Conservation (phyloP, 2,888 invertebrate species). For the Xestoiulus laeticollis region DNA sequence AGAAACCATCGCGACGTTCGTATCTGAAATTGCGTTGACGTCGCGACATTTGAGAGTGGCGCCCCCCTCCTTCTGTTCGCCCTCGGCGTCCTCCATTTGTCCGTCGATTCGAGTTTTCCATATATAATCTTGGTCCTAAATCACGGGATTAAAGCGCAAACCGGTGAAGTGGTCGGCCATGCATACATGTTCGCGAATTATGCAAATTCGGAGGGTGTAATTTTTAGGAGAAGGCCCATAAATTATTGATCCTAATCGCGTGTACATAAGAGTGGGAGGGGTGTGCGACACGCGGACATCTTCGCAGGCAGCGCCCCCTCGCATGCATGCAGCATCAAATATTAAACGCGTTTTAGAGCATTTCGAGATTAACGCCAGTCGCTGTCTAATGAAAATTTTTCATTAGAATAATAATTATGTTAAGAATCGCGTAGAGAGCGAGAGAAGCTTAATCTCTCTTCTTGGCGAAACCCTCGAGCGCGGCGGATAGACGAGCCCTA, state of each 20-base stretch:
- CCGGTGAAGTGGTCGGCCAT: constrained; percentile 55
- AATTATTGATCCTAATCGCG: constrained; percentile 55
- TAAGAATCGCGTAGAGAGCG: background rate
- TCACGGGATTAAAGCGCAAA: constrained; percentile 53
- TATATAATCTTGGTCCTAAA: constrained; percentile 51
- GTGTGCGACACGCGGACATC: background rate
- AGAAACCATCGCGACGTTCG: too few species aligned
- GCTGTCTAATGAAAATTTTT: background rate
- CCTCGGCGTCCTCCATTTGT: constrained; percentile 20
- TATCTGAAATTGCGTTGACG: too few species aligned
- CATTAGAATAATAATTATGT: background rate
- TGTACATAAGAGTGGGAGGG: background rate
- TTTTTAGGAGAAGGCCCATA: constrained; percentile 54
- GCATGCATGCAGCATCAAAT: background rate
- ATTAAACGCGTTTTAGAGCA: background rate
- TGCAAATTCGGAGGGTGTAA: constrained; percentile 56
- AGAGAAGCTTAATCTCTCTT: background rate
- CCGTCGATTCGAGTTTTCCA: constrained; percentile 43
- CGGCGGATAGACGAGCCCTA: background rate
- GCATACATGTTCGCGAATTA: constrained; percentile 57
- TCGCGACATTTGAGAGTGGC: too few species aligned
- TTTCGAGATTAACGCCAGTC: background rate
- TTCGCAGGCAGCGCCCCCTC: background rate
- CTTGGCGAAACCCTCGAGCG: background rate
- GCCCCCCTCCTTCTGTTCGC: background rate